Base-by-base conservation (phyloP, 2,888 invertebrate species). In the Drosophila subquinaria region DNA sequence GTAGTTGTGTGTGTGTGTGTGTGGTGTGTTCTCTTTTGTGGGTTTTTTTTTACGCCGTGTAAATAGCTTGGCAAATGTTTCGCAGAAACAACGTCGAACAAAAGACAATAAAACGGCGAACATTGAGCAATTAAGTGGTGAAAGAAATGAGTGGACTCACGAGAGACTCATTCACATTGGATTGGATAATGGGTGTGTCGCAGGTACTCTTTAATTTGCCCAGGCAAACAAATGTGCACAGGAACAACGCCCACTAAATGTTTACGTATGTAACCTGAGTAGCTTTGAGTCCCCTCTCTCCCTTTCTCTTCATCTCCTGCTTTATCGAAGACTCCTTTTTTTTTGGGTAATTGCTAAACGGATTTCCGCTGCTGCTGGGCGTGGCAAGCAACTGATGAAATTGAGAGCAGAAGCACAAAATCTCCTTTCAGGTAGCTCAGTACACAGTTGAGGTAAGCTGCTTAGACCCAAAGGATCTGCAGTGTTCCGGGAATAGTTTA, bases 321-420 rank as follows among this genome's bases (percentile, higher is more conserved):
- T 60, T 48, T 36, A 10, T 48, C 1, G 33, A 43, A 23, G 56
- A 45, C 52, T 45, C 50, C 42, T 50, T 60, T 50, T 68, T 81
- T 71, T 57, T 67, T 48, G 62, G 68, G 45, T 85, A 85, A 85
- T 89, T 89, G 86, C 82, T 73, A 81, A 87, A 79, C 90, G 86
- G 86, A 87, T 87, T 87, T 87, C 90, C 90, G 87, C 48, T 82
- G 75, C 69, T 70, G 65, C 69, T 72, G 88, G 90, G 86, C 86
- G 86, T 89, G 89, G 76, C 90, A 66, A 63, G 68, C 65, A 51
- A 65, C 69, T 74, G 77, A 77, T 82, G 89, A 85, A 89, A 88
- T 85, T 74, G 82, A 86, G 87, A 88, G 81, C 81, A 79, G 55
- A 47, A 67, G 52, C 48, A 59, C 57, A 42, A 55, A 27, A 8